These are phyloP conservation scores for Tetragnatha montana DNA, from an alignment of 2,888 invertebrate species.

Conservation along the genomic window DNA sequence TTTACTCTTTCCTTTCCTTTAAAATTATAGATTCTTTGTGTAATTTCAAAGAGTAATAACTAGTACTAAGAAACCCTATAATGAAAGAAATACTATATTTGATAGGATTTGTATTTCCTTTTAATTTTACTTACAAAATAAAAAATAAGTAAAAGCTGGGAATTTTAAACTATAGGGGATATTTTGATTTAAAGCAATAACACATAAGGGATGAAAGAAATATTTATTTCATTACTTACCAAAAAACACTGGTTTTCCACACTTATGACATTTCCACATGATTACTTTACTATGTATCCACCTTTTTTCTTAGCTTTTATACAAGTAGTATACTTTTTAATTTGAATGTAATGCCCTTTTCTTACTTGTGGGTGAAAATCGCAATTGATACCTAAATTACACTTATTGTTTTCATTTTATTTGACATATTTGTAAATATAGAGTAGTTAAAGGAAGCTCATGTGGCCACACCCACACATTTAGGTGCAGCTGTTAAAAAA, in stretches of 20 bases:
- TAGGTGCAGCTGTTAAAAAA: not conserved
- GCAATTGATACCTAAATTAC: too few species aligned
- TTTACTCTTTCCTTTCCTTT: too few species aligned
- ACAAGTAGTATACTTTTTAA: too few species aligned
- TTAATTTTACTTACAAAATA: not conserved
- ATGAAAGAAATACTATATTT: too few species aligned
- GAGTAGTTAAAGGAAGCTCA: not conserved
- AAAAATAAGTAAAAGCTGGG: not conserved
- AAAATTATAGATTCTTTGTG: too few species aligned
- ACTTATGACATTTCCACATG: conserved; percentile 90
- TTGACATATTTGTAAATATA: not conserved
- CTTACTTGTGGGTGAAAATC: too few species aligned
- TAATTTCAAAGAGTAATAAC: too few species aligned
- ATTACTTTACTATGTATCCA: not conserved
- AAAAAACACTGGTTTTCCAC: conserved; percentile 87
- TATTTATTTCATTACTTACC: conserved; percentile 78
- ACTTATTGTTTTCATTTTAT: not conserved
- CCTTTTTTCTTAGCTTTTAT: too few species aligned
- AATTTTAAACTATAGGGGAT: not conserved
- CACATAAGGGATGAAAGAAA: not conserved
- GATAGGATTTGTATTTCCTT: not conserved
- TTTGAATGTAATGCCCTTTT: too few species aligned
- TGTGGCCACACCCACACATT: not conserved
- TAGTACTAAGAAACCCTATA: too few species aligned
- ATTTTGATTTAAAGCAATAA: not conserved